Evolutionary conservation across 2,113 vertebrate species (phyloP), one percentile per base, ranked within the genome.

Genomic region (Rhizomys pruinosus): DNA sequence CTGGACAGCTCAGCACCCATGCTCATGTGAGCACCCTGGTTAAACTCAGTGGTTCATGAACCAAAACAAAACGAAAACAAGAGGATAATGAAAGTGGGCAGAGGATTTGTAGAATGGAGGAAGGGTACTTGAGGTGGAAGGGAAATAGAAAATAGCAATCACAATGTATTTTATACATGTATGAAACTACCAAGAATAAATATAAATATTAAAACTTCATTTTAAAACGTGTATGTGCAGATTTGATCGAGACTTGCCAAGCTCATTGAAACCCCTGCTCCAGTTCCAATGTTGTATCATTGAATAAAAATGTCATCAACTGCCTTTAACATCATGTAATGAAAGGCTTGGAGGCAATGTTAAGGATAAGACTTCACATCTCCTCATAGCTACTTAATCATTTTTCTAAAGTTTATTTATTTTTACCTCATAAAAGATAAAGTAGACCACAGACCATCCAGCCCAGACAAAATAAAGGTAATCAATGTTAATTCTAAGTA

Each of bases 401-500:
- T 86, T 77, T 96, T 91, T 87, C 61, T 95, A 39, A 47, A 44
- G 42, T 39, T 81, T 9, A 20, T 66, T 82, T 37, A 19, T 82
- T 80, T 34, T 79, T 92, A 44, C 12, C 61, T 72, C 19, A n/a
- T n/a, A 82, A 95, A 93, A 86, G 44, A 86, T 80, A 55, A 96
- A 92, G 90, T 66, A 63, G 42, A 95, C 80, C 66, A 88, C 42
- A 95, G 87, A 59, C 61, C 23, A 91, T 86, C 84, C 77, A 55
- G 15, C 11, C 61, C 37, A 94, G 84, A 93, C 57, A 81, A 95
- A 94, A 91, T 84, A 89, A 88, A 92, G 22, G 57, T 90, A 91
- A 94, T 95, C 76, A 87, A 81, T 82, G 90, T 72, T 80, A 84
- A 81, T 96, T 95, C 66, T 2, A 68, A 89, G 55, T 77, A 63